Evolutionary conservation across 2,888 invertebrate genomes (phyloP).

Genomic region (Eubasilissa splendida): DNA sequence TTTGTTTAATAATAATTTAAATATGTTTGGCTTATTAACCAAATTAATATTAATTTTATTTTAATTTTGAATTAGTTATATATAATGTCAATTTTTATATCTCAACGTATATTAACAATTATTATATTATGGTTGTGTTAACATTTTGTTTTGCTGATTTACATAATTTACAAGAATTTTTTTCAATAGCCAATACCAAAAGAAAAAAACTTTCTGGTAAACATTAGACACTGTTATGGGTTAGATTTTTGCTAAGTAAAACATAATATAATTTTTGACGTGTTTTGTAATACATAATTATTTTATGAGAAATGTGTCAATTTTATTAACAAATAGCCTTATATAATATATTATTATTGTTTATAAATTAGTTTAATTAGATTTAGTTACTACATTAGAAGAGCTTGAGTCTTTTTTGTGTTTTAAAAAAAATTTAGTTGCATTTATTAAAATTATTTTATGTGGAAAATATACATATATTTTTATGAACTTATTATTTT

Average conservation of each 20-base stretch:
- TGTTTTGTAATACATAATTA: conserved; percentile 19
- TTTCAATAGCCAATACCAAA: too few relatives aligned
- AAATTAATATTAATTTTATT: background rate
- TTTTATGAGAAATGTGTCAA: conserved; percentile 58
- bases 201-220: too few relatives aligned
- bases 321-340: conserved; percentile 32
- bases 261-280: too few relatives aligned
- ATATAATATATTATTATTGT: conserved; percentile 17
- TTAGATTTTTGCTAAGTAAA: too few relatives aligned
- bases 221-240: too few relatives aligned
- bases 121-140: too few relatives aligned
- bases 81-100: too few relatives aligned
- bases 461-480: conserved; percentile 10
- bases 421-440: conserved; percentile 5
- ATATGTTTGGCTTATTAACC: conserved; percentile 43
- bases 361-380: conserved; percentile 9
- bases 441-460: conserved; percentile 8
- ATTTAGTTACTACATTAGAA: conserved; percentile 19
- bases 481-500: conserved; percentile 3
- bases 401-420: conserved; percentile 35
- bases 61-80: background rate
- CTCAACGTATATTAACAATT: too few relatives aligned
- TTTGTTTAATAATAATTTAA: conserved; percentile 66
- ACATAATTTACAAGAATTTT: too few relatives aligned
- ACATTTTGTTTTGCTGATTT: too few relatives aligned